Base-by-base conservation (phyloP, 2,797 vertebrate genomes). In the Pangasius sanitwongsei region DNA sequence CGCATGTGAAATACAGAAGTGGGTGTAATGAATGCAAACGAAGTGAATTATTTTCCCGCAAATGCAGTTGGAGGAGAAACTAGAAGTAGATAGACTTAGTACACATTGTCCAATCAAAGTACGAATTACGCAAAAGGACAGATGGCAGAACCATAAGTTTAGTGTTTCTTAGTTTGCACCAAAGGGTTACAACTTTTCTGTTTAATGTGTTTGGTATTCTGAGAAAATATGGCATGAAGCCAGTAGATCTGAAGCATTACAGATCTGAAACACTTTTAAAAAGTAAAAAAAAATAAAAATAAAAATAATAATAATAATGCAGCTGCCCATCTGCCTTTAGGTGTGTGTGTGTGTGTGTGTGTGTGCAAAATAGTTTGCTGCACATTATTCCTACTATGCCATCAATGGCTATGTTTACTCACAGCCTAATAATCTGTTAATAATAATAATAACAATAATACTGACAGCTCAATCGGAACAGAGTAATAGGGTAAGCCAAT, bases 371-470 rank as follows among this genome's bases (percentile, higher is more conserved):
- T 11, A 5, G 23, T 28, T 48, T 75, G 7, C 37, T 1, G 4
- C 6, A 53, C n/a, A 53, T 53, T 28, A 16, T 55, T 82, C 55
- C 25, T 41, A 37, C 31, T 41, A 59, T 23, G 20, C 78, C 34
- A 28, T 82, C 55, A 6, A 59, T 25, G 9, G 7, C 31, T 57
- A 6, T 61, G 55, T 61, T 61, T 82, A 82, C 34, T 82, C 20
- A 82, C 80, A 59, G 78, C 34, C n/a, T 80, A 20, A 82, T 82
- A 82, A 59, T 41, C 78, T 7, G 12, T 48, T 48, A 48, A 48
- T 50, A 50, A 48, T 28, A 50, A 53, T 53, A 12, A 13, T 13
- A 41, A 53, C 13, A 55, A 15, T 53, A 78, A n/a, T n/a, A n/a
- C 48, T n/a, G 77, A 28, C 28, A 6, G 8, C 31, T 81, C 18